Base-by-base conservation (phyloP, 2,113 vertebrate species). In the Esox niger region DNA sequence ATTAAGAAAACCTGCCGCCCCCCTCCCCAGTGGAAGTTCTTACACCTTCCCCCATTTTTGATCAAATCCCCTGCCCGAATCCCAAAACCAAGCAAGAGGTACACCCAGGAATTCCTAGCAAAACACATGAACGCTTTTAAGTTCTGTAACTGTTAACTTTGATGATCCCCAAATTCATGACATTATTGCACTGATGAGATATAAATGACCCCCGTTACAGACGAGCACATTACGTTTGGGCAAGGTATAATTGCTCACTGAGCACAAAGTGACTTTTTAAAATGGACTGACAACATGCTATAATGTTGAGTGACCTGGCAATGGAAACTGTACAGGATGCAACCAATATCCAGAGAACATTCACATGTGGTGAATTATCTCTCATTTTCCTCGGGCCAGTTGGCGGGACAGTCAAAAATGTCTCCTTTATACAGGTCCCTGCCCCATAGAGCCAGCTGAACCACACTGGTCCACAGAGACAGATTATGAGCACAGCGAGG, bases 301-400 rank as follows among this genome's bases (percentile, higher is more conserved):
- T 71, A 75, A 55, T 76, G 75, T 64, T 8, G 17, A 60, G 71
- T 73, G 77, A 82, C 32, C 17, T 27, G 74, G 82, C 73, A 75
- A 74, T 82, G 81, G 79, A 84, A 84, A 84, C 73, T 73, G 20
- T 69, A 78, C 75, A 75, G 63, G 78, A 71, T 21, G 46, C 4
- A 17, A 38, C 58, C 69, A 31, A 57, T 66, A 66, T 10, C 71
- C 65, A 67, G 71, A 21, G 11, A 79, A 59, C 38, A 66, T 71
- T 65, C 64, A 56, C 78, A 71, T 80, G 66, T 60, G 32, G 49
- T 15, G 74, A 72, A 73, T 77, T 71, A 62, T 75, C 74, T 74
- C 26, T 73, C 55, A 25, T 84, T 84, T 82, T 74, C 79, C 66
- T 52, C 21, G 75, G 79, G 68, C 43, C 56, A 30, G 66, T 69